phyloP scores from a whole-genome alignment of 2,888 invertebrate species.

The Eulithis prunata region DNA sequence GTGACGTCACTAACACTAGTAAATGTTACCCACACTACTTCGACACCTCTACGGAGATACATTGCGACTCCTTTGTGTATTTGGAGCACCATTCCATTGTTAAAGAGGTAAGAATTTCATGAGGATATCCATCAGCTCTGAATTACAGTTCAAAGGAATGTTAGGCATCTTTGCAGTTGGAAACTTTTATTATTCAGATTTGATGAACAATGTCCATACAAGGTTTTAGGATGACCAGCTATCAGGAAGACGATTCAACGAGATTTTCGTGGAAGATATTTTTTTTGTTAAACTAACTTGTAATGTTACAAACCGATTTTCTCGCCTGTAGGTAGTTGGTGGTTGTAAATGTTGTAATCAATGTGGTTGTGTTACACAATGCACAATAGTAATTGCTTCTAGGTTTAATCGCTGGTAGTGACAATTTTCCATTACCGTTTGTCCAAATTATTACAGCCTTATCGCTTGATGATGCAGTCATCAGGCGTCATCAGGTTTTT shows the following conservation, averaged over 20 bases:
- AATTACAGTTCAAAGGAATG: too few relatives aligned
- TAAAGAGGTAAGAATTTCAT: constrained; percentile 64
- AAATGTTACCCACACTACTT: constrained; percentile 66
- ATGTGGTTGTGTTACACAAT: constrained; percentile 3
- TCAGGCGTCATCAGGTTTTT: not conserved
- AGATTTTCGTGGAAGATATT: too few relatives aligned
- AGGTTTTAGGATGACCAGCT: too few relatives aligned
- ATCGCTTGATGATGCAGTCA: not conserved
- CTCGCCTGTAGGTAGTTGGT: not conserved
- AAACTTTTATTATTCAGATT: too few relatives aligned
- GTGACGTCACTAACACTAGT: constrained; percentile 50
- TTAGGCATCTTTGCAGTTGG: too few relatives aligned
- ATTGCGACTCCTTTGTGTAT: constrained; percentile 71
- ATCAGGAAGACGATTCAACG: too few relatives aligned
- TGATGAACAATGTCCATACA: too few relatives aligned
- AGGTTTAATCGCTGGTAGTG: constrained; percentile 4
- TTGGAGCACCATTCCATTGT: constrained; percentile 76
- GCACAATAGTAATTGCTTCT: constrained; percentile 3
- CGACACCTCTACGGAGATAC: constrained; percentile 64
- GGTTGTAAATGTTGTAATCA: too few relatives aligned
- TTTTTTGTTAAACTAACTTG: too few relatives aligned
- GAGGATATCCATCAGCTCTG: too few relatives aligned
- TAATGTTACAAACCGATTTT: too few relatives aligned
- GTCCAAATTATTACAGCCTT: constrained; percentile 3
- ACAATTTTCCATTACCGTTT: constrained; percentile 22